phyloP scores from a whole-genome alignment of 2,888 invertebrate species.

The Drosophila colorata region DNA sequence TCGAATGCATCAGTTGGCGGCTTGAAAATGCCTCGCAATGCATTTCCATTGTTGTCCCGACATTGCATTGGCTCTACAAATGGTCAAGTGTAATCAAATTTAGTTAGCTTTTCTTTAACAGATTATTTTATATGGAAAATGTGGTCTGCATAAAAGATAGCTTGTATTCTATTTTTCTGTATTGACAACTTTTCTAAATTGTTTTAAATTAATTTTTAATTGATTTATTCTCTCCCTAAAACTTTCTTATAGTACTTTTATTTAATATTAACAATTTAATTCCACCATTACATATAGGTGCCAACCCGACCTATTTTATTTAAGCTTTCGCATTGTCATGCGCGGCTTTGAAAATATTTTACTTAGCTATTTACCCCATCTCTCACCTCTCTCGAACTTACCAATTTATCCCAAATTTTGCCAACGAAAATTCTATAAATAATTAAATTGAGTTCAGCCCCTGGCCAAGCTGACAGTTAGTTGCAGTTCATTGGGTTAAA shows the following conservation, averaged over 20 bases:
- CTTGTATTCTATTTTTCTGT: no score
- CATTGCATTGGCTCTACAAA: slow-evolving; percentile 6
- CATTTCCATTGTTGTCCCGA: slow-evolving; percentile 24
- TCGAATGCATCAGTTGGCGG: slow-evolving; percentile 40
- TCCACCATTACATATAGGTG: no score
- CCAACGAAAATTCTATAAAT: slow-evolving; percentile 35
- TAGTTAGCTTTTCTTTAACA: not conserved
- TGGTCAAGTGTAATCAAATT: slow-evolving; percentile 16
- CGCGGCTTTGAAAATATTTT: slow-evolving; percentile 10
- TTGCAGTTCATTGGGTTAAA: slow-evolving; percentile 29
- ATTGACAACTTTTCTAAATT: no score
- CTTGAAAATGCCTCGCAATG: slow-evolving; percentile 55
- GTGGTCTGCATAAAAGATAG: no score
- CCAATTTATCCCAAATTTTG: not conserved
- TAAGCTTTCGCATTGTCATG: not conserved
- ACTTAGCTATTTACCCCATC: not conserved
- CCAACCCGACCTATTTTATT: no score
- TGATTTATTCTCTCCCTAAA: no score
- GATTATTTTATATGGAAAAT: no score
- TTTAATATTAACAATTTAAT: no score
- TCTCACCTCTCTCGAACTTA: not conserved
- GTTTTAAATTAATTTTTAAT: no score
- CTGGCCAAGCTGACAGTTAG: slow-evolving; percentile 19
- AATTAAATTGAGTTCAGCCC: slow-evolving; percentile 37
- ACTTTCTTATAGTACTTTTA: no score